phyloP scores from a whole-genome alignment of 2,888 invertebrate species.

The Lepidochrysops patricia region DNA sequence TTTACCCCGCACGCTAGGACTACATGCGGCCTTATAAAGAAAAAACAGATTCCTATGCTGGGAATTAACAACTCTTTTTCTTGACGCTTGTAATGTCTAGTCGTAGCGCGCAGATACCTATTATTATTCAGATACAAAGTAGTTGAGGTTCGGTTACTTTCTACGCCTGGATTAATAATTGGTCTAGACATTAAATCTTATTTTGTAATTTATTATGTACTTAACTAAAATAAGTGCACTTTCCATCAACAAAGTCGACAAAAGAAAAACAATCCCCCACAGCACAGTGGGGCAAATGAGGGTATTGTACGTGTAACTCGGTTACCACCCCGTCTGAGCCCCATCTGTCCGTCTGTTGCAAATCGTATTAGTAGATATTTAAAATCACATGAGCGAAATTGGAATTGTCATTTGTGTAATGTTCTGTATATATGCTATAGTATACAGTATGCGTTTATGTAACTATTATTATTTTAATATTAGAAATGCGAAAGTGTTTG shows the following conservation, averaged over 20 bases:
- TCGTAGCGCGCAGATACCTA: no score
- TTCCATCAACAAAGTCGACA: not conserved
- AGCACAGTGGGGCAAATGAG: not conserved
- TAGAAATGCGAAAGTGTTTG: no score
- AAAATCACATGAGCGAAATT: slow-evolving; percentile 6
- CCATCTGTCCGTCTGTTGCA: slow-evolving; percentile 4
- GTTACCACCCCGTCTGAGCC: slow-evolving; percentile 11
- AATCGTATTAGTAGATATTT: slow-evolving; percentile 12
- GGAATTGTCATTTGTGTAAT: not conserved
- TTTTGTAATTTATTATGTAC: not conserved
- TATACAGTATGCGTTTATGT: no score
- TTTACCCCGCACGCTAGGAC: no score
- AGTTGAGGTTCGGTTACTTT: no score
- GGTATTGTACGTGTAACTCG: not conserved
- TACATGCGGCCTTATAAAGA: no score
- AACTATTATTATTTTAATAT: no score
- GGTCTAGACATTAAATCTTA: not conserved
- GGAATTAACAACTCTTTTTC: no score
- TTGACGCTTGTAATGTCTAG: no score
- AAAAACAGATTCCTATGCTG: no score
- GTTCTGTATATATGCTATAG: not conserved
- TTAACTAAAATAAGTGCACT: not conserved
- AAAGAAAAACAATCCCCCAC: not conserved
- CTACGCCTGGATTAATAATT: no score
- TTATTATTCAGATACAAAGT: no score